Conservation (phyloP, 1,140 invertebrate species). For the Zaprionus inermis region DNA sequence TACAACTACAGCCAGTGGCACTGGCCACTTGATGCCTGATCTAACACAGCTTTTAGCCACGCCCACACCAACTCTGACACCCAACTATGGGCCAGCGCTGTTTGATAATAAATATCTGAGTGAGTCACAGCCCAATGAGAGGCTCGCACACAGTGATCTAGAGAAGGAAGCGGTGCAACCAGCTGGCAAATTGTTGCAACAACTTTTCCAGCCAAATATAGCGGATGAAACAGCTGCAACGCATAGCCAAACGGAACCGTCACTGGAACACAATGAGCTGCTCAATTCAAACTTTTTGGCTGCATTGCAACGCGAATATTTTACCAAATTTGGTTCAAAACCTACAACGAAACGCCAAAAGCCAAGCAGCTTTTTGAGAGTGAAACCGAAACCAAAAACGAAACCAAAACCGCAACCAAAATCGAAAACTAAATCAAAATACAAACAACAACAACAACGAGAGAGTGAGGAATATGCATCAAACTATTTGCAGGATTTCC, state of each 20-base stretch:
- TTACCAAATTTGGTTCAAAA: conserved; percentile 47
- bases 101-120: conserved; percentile 58
- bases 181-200: conserved; percentile 52
- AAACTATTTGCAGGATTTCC: conserved; percentile 17
- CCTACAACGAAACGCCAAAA: conserved; percentile 64
- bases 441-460: background rate
- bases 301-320: conserved; percentile 66
- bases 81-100: conserved; percentile 66
- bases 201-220: conserved; percentile 58
- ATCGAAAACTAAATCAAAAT: conserved; percentile 7
- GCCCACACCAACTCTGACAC: conserved; percentile 28
- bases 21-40: conserved; percentile 55
- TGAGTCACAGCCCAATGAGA: conserved; percentile 1
- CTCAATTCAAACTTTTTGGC: conserved; percentile 67
- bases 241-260: conserved; percentile 17
- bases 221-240: background rate
- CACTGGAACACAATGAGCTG: conserved; percentile 56
- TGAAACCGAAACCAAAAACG: background rate
- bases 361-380: background rate
- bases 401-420: background rate
- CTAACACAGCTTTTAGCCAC: conserved; percentile 61
- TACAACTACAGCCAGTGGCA: conserved; percentile 61
- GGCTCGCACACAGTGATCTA: no score
- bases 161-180: no score
- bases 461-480: background rate